Percentiles rank a stretch among this genome's conserved stretches.
Evolutionary conservation across 2,113 vertebrate genomes (phyloP).

Genomic region (Dascyllus trimaculatus): DNA sequence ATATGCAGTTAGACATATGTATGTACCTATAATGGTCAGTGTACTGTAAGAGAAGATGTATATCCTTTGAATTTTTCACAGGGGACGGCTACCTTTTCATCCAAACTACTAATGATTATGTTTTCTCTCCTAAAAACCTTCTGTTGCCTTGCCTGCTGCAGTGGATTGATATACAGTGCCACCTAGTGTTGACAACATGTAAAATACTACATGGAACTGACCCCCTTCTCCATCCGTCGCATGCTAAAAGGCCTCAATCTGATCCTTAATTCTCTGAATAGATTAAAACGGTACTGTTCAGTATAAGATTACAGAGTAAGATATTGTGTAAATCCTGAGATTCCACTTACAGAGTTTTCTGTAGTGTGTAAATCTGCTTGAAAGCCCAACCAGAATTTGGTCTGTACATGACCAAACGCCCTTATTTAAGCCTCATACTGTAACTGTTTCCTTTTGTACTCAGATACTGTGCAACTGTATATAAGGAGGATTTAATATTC

Average conservation of each 20-base stretch:
- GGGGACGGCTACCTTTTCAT: neutral
- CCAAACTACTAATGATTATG: slow-evolving; percentile 3
- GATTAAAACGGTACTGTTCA: slow-evolving; percentile 63
- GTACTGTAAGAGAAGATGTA: neutral
- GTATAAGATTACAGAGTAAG: slow-evolving; percentile 31
- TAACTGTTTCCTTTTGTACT: slow-evolving; percentile 66
- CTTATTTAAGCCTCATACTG: slow-evolving; percentile 63
- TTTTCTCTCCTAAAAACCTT: slow-evolving; percentile 1
- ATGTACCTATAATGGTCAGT: slow-evolving; percentile 24
- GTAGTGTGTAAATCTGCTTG: slow-evolving; percentile 43
- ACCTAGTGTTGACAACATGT: slow-evolving; percentile 65
- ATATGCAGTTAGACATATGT: slow-evolving; percentile 48
- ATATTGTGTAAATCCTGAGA: slow-evolving; percentile 55
- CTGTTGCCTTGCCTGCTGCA: slow-evolving; percentile 38
- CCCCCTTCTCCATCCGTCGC: slow-evolving; percentile 45
- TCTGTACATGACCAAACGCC: slow-evolving; percentile 18
- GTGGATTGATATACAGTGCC: slow-evolving; percentile 51
- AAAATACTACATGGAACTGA: slow-evolving; percentile 51
- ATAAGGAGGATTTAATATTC: slow-evolving; percentile 74
- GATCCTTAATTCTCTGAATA: slow-evolving; percentile 47
- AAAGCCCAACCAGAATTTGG: slow-evolving; percentile 31
- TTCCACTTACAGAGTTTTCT: slow-evolving; percentile 49
- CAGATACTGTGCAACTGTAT: slow-evolving; percentile 74
- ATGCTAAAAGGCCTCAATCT: slow-evolving; percentile 58
- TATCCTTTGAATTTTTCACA: slow-evolving; percentile 9